These are phyloP conservation scores for Ellobium chinense DNA, from an alignment of 2,888 invertebrate genomes.

Conservation along the genomic window DNA sequence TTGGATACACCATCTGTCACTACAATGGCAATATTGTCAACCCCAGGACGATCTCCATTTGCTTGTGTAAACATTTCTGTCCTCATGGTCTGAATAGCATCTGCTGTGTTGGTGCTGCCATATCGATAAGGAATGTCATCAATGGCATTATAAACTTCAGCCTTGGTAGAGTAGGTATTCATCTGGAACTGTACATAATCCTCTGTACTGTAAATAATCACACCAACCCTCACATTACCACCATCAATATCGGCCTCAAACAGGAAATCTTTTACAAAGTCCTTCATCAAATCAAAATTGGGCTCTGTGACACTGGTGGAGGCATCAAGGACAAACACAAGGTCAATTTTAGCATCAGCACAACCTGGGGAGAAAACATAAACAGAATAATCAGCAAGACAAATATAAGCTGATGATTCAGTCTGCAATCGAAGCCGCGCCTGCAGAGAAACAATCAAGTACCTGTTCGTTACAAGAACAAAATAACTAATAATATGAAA, in stretches of 20 bases:
- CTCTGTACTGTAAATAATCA: slow-evolving; percentile 65
- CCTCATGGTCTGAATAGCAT: slow-evolving; percentile 68
- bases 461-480: neutral
- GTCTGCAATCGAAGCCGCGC: too few relatives aligned
- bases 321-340: slow-evolving; percentile 62
- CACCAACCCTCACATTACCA: slow-evolving; percentile 67
- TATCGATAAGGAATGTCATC: slow-evolving; percentile 62
- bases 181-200: slow-evolving; percentile 63
- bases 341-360: slow-evolving; percentile 55
- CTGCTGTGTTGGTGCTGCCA: slow-evolving; percentile 73
- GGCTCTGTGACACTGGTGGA: slow-evolving; percentile 55
- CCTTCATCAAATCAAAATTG: slow-evolving; percentile 55
- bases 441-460: neutral
- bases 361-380: too few relatives aligned
- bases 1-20: slow-evolving; percentile 74
- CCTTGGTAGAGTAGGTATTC: slow-evolving; percentile 53
- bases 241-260: slow-evolving; percentile 58
- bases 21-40: slow-evolving; percentile 66
- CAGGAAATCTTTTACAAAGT: slow-evolving; percentile 55
- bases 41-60: slow-evolving; percentile 68
- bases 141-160: slow-evolving; percentile 60
- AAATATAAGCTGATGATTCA: neutral
- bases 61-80: slow-evolving; percentile 59
- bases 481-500: too few relatives aligned
- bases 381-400: neutral